These are phyloP conservation scores for Tragelaphus scriptus DNA, from an alignment of 2,113 vertebrate species.

Conservation along the genomic window DNA sequence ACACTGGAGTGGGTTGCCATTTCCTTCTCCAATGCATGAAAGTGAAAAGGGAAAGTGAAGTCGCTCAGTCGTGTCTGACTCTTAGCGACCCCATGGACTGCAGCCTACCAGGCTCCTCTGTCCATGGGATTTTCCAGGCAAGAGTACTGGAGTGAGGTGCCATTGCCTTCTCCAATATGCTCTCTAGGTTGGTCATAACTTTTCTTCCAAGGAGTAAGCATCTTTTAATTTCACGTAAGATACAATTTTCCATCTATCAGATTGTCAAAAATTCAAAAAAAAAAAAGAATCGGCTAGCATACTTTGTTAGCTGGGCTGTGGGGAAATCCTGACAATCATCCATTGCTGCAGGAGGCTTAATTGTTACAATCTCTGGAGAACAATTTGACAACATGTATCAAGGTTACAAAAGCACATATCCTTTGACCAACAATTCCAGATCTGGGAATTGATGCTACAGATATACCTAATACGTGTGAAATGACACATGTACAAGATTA, in stretches of 20 bases:
- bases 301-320: background rate
- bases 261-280: background rate
- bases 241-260: constrained; percentile 25
- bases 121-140: no score
- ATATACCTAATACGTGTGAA: background rate
- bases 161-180: no score
- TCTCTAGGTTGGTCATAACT: no score
- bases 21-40: no score
- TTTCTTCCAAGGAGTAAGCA: no score
- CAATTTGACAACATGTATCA: background rate
- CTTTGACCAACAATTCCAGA: constrained; percentile 11
- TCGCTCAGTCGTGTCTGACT: no score
- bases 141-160: no score
- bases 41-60: no score
- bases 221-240: background rate
- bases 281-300: background rate
- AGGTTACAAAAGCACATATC: background rate
- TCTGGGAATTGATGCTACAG: background rate
- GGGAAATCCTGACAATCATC: background rate
- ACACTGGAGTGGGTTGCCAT: no score
- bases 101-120: no score
- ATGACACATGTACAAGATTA: background rate
- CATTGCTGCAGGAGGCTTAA: background rate
- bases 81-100: no score
- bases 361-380: background rate